Conservation (phyloP, 2,888 invertebrate genomes). For the Eueremaeus valkanovi region DNA sequence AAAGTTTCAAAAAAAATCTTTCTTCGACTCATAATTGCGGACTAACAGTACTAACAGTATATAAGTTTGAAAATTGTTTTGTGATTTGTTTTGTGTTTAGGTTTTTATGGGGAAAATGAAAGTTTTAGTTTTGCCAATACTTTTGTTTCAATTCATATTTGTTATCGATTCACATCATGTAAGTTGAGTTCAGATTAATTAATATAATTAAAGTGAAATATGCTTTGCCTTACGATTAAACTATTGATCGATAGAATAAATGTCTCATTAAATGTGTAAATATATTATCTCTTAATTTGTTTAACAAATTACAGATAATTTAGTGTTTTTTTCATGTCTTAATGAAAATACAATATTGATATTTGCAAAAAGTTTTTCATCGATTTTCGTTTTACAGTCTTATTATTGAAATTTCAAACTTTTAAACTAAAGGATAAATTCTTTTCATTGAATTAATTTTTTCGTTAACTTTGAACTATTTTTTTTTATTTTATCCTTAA, state of each 20-base stretch:
- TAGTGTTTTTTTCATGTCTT: not conserved
- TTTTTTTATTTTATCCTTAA: too few relatives aligned
- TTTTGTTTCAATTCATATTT: not conserved
- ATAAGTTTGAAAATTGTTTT: not conserved
- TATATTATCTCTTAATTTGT: too few relatives aligned
- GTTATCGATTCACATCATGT: conserved; percentile 14
- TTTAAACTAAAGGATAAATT: too few relatives aligned
- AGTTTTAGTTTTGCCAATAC: not conserved
- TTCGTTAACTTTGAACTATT: too few relatives aligned
- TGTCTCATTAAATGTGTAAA: too few relatives aligned
- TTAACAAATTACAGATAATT: not conserved
- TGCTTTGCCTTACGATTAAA: too few relatives aligned
- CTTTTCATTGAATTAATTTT: too few relatives aligned
- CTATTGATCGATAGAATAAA: too few relatives aligned
- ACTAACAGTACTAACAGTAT: too few relatives aligned
- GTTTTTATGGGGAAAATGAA: not conserved
- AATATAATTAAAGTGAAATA: not conserved
- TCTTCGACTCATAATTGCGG: too few relatives aligned
- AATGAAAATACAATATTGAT: not conserved
- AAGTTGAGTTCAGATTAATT: not conserved
- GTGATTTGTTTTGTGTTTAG: not conserved
- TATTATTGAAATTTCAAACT: not conserved
- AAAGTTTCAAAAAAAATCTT: not conserved
- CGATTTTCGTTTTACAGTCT: not conserved
- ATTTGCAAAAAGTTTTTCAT: not conserved